Conservation (phyloP, 53 echinoderm and acorn worm genomes). For the Hippasteria phrygiana region DNA sequence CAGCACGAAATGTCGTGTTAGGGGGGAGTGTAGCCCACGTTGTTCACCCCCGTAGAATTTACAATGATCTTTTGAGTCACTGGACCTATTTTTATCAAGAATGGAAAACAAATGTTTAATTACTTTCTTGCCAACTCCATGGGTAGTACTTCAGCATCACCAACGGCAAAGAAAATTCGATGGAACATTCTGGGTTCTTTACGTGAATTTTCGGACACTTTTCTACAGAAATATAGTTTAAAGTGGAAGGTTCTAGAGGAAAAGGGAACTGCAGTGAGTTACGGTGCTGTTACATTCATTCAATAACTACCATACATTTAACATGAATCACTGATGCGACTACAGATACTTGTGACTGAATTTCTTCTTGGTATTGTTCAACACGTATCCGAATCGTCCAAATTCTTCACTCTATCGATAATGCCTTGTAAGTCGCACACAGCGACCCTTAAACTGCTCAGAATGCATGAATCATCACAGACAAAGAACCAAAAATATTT, state of each 20-base stretch:
- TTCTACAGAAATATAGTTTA: not conserved
- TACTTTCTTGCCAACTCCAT: too few relatives aligned
- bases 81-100: too few relatives aligned
- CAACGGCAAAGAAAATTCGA: too few relatives aligned
- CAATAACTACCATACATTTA: constrained; percentile 1
- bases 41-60: too few relatives aligned
- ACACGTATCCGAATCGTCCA: constrained; percentile 1
- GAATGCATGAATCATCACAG: constrained; percentile 27
- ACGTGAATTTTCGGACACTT: not conserved
- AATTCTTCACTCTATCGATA: constrained; percentile 20
- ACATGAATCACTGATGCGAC: constrained; percentile 38
- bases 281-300: not conserved
- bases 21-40: too few relatives aligned
- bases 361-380: not conserved
- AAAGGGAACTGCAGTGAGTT: not conserved
- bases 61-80: too few relatives aligned
- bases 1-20: too few relatives aligned
- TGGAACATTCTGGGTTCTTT: not conserved
- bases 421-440: not conserved
- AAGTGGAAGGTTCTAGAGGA: not conserved
- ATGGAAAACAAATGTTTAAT: too few relatives aligned
- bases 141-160: too few relatives aligned
- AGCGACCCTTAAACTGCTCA: not conserved
- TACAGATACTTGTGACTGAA: not conserved
- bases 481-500: constrained; percentile 5